Percentiles rank a stretch among this genome's conserved stretches.
Evolutionary conservation across 35 echinoderm and acorn worm species (phyloP).

Genomic region (Strongylocentrotus purpuratus): DNA sequence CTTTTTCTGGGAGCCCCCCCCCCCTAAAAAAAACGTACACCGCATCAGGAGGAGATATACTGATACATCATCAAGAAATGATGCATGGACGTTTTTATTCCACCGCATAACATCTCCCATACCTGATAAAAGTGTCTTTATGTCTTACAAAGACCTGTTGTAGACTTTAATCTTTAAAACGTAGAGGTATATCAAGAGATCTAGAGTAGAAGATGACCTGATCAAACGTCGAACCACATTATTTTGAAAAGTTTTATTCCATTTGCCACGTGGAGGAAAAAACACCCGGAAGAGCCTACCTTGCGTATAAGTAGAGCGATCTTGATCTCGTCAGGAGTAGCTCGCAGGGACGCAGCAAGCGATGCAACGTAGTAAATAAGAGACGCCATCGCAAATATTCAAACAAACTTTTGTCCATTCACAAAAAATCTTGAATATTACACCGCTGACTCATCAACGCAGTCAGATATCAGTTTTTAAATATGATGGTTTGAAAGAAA

Average conservation of each 20-base stretch:
- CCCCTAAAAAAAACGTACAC: too few species aligned
- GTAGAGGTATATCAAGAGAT: not conserved
- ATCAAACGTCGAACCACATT: not conserved
- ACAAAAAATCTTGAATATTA: not conserved
- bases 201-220: not conserved
- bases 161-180: not conserved
- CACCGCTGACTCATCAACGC: not conserved
- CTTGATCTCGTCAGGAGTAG: not conserved
- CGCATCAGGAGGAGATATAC: too few species aligned
- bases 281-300: not conserved
- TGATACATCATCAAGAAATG: too few species aligned
- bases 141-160: not conserved
- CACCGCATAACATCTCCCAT: too few species aligned
- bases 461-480: not conserved
- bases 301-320: not conserved
- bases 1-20: too few species aligned
- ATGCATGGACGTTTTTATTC: too few species aligned
- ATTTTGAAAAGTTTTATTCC: not conserved
- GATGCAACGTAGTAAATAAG: slow-evolving; percentile 14
- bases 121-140: too few species aligned
- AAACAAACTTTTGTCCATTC: not conserved
- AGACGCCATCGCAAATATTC: not conserved
- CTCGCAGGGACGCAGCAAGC: not conserved
- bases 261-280: not conserved
- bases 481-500: not conserved